These are phyloP conservation scores for Myrmecophaga tridactyla DNA, from an alignment of 2,113 vertebrate species.

Conservation along the genomic window DNA sequence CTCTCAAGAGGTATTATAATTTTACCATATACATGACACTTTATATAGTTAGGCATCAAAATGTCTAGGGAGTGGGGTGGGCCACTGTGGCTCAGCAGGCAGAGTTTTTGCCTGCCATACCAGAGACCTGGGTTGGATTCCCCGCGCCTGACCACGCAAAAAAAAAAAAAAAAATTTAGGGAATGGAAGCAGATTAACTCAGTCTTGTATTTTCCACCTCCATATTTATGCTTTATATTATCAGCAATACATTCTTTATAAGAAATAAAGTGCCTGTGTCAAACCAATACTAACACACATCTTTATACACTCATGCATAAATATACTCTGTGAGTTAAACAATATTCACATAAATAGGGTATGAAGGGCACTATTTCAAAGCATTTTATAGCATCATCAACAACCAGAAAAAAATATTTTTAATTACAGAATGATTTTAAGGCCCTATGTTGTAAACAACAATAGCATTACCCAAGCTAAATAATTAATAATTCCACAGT, in stretches of 20 bases:
- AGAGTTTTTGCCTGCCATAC: too few relatives aligned
- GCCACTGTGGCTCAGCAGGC: too few relatives aligned
- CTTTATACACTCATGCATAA: background rate
- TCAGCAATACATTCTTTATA: background rate
- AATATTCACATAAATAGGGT: background rate
- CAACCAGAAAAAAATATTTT: background rate
- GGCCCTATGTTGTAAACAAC: background rate
- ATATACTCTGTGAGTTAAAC: slow-evolving; percentile 1
- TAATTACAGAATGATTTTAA: slow-evolving; percentile 11
- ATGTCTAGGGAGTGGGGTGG: background rate
- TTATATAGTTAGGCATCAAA: slow-evolving; percentile 12
- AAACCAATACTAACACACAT: background rate
- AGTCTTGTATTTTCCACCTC: background rate
- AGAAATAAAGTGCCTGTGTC: background rate
- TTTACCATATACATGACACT: background rate
- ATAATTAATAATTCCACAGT: background rate
- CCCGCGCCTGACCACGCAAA: too few relatives aligned
- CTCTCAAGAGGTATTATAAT: background rate
- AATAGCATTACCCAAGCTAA: background rate
- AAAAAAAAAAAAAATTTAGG: too few relatives aligned
- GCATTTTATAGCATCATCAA: background rate
- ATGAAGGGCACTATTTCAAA: background rate
- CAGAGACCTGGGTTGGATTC: too few relatives aligned
- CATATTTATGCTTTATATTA: background rate
- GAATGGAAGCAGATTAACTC: background rate